A percentile compares a stretch with the other conserved stretches of the same genome.
phyloP scores from a whole-genome alignment of 2,888 invertebrate genomes.

The Temnothorax unifasciatus region DNA sequence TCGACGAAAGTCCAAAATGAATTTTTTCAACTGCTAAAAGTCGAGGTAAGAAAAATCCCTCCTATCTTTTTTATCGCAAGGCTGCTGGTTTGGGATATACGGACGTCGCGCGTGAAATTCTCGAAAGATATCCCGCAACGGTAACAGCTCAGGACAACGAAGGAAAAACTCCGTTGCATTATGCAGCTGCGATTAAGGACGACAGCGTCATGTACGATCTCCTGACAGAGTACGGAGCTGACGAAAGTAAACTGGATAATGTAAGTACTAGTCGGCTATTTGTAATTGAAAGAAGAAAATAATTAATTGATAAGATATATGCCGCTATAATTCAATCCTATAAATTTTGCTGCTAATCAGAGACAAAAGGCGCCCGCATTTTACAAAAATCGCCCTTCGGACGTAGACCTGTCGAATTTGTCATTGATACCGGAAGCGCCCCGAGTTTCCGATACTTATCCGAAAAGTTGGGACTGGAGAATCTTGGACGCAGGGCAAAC shows the following conservation, averaged over 20 bases:
- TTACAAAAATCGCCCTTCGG: constrained; percentile 92
- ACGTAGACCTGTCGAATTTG: constrained; percentile 92
- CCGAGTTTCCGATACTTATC: constrained; percentile 91
- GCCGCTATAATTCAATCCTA: background rate
- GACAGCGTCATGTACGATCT: constrained; percentile 92
- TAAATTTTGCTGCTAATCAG: constrained; percentile 86
- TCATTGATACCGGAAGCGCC: constrained; percentile 93
- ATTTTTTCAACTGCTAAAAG: background rate
- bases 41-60: background rate
- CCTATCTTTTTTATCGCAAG: constrained; percentile 83
- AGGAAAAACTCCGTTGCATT: constrained; percentile 95
- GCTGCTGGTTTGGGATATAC: constrained; percentile 94
- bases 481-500: constrained; percentile 87
- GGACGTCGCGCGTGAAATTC: constrained; percentile 91
- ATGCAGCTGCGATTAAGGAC: constrained; percentile 93
- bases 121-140: constrained; percentile 90
- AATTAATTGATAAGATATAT: background rate
- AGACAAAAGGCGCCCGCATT: constrained; percentile 94
- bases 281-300: background rate
- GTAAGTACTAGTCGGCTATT: constrained; percentile 87
- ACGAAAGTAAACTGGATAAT: constrained; percentile 93
- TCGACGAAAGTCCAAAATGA: background rate
- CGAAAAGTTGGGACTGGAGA: constrained; percentile 91
- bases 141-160: constrained; percentile 92
- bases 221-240: constrained; percentile 93